phyloP scores from a whole-genome alignment of 2,888 invertebrate genomes.

The Plagodis dolabraria region DNA sequence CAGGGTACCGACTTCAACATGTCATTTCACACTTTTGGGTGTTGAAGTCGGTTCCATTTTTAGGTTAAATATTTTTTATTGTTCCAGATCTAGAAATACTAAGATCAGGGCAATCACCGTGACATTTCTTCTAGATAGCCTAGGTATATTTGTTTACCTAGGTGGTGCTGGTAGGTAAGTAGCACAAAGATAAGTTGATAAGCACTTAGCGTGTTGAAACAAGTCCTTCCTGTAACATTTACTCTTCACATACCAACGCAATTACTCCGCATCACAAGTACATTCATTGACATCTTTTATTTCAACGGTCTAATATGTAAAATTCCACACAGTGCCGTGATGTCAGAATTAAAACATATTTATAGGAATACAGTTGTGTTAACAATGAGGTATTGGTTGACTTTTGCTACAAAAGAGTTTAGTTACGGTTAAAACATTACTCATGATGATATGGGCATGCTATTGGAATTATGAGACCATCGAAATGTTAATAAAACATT shows the following conservation, averaged over 20 bases:
- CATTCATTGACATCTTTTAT: slow-evolving; percentile 19
- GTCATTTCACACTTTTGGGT: no score
- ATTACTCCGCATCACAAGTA: slow-evolving; percentile 17
- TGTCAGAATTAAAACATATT: slow-evolving; percentile 62
- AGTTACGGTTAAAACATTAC: slow-evolving; percentile 25
- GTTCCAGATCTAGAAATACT: no score
- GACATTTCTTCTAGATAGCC: not conserved
- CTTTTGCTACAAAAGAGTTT: slow-evolving; percentile 37
- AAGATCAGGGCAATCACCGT: no score
- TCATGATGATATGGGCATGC: slow-evolving; percentile 9
- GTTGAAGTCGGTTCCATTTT: no score
- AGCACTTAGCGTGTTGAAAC: slow-evolving; percentile 3
- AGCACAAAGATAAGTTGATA: slow-evolving; percentile 19
- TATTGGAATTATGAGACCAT: slow-evolving; percentile 8
- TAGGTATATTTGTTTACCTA: no score
- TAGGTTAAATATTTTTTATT: no score
- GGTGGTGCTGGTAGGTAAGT: no score
- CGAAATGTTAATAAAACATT: not conserved
- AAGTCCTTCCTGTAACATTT: slow-evolving; percentile 18
- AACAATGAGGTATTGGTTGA: slow-evolving; percentile 45
- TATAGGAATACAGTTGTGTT: slow-evolving; percentile 59
- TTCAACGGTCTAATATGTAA: slow-evolving; percentile 33
- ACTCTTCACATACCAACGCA: slow-evolving; percentile 27
- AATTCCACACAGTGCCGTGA: slow-evolving; percentile 46
- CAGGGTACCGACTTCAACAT: no score